Conservation (phyloP, 2,113 vertebrate species). For the Peucedramus taeniatus region DNA sequence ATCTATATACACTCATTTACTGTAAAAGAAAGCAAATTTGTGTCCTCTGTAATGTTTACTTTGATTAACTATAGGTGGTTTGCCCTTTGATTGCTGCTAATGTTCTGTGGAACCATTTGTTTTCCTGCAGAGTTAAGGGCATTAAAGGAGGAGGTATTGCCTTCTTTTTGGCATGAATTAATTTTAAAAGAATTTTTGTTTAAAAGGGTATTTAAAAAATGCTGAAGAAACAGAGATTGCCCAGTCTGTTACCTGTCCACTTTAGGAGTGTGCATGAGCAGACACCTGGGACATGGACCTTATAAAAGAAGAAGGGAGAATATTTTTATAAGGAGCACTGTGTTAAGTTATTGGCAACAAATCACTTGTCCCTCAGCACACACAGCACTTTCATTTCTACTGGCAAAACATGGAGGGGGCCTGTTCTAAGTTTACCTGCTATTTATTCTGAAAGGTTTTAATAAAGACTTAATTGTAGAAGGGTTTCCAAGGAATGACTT, state of each 20-base stretch:
- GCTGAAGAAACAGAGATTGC: neutral
- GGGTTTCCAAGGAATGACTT: neutral
- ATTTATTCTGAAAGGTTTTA: neutral
- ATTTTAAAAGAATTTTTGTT: neutral
- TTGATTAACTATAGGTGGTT: neutral
- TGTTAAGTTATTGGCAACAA: neutral
- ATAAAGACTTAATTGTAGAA: slow-evolving; percentile 11
- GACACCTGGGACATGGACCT: neutral
- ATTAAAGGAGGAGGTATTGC: neutral
- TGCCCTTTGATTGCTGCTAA: neutral
- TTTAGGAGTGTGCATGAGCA: neutral
- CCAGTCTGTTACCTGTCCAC: neutral
- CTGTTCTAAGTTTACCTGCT: neutral
- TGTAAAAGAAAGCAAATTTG: neutral
- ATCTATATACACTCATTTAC: neutral
- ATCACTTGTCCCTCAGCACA: neutral
- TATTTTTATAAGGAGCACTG: neutral
- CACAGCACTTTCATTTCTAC: neutral
- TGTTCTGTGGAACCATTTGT: neutral
- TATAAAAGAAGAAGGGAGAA: neutral
- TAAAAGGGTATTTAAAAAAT: neutral
- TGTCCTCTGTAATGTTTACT: neutral
- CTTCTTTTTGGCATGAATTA: neutral
- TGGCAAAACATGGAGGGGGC: neutral
- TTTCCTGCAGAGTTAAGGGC: neutral